A percentile compares a stretch with the other conserved stretches of the same genome.
phyloP scores from a whole-genome alignment of 2,888 invertebrate species.

The Hydrotaea diabolus region DNA sequence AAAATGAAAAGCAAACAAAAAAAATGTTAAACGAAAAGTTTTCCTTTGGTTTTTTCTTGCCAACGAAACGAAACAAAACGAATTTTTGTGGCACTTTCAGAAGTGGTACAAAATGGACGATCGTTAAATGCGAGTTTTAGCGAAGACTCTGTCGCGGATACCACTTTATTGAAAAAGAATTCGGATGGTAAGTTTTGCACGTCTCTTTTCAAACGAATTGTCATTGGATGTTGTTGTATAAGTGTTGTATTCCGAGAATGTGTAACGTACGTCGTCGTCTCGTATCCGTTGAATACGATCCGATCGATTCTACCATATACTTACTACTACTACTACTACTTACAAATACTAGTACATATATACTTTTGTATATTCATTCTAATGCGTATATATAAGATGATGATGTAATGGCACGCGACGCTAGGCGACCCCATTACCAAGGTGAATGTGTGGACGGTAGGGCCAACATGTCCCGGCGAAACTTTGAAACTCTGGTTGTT shows the following conservation, averaged over 20 bases:
- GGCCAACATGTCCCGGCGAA: not conserved
- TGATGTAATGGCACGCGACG: too few relatives aligned
- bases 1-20: conserved; percentile 26
- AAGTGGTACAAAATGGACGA: conserved; percentile 82
- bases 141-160: conserved; percentile 91
- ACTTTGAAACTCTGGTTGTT: not conserved
- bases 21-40: conserved; percentile 19
- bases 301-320: conserved; percentile 25
- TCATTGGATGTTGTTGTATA: conserved; percentile 70
- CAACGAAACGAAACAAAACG: conserved; percentile 24
- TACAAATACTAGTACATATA: not conserved
- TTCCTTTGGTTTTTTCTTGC: conserved; percentile 47
- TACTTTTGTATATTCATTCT: not conserved
- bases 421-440: too few relatives aligned
- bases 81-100: conserved; percentile 75
- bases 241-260: conserved; percentile 75
- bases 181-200: conserved; percentile 88
- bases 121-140: conserved; percentile 88
- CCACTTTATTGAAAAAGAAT: conserved; percentile 90
- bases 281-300: not conserved
- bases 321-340: too few relatives aligned
- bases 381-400: too few relatives aligned
- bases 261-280: not conserved
- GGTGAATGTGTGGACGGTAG: not conserved
- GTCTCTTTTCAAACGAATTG: conserved; percentile 63